Evolutionary conservation across 1,140 invertebrate species (phyloP).

Genomic region (Ips typographus): DNA sequence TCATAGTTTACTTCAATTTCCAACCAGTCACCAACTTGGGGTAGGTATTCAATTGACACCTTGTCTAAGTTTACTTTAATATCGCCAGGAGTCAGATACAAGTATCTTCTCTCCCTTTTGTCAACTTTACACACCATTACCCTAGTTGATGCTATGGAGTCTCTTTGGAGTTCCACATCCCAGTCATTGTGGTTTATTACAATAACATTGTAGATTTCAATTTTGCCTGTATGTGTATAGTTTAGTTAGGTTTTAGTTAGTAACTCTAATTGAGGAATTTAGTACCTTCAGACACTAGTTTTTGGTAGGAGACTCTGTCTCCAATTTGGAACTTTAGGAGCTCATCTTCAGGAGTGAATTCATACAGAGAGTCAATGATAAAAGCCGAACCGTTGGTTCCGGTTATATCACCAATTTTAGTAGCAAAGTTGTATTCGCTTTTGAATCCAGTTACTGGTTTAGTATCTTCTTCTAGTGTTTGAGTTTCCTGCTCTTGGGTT

Average conservation of each 20-base stretch:
- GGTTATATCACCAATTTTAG: constrained; percentile 32
- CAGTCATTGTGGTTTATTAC: constrained; percentile 40
- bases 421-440: constrained; percentile 24
- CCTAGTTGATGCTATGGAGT: constrained; percentile 40
- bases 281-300: constrained; percentile 22
- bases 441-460: not conserved
- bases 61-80: constrained; percentile 46
- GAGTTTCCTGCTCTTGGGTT: not conserved
- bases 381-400: constrained; percentile 16
- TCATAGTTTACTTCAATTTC: constrained; percentile 59
- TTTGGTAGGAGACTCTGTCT: constrained; percentile 26
- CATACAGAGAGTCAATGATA: constrained; percentile 34
- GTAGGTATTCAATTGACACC: constrained; percentile 53
- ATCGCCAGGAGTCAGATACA: constrained; percentile 41
- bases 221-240: constrained; percentile 13
- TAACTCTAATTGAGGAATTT: not conserved
- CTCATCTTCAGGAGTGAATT: constrained; percentile 7
- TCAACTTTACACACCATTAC: constrained; percentile 45
- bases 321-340: constrained; percentile 17
- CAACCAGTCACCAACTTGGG: constrained; percentile 65
- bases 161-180: constrained; percentile 33
- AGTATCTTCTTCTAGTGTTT: not conserved
- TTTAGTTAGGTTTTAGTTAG: not conserved
- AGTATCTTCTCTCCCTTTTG: constrained; percentile 36
- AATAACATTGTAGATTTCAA: constrained; percentile 26